These are phyloP conservation scores for Phenganax stokvisi DNA, from an alignment of 92 coral and sea anemone genomes.

Conservation along the genomic window DNA sequence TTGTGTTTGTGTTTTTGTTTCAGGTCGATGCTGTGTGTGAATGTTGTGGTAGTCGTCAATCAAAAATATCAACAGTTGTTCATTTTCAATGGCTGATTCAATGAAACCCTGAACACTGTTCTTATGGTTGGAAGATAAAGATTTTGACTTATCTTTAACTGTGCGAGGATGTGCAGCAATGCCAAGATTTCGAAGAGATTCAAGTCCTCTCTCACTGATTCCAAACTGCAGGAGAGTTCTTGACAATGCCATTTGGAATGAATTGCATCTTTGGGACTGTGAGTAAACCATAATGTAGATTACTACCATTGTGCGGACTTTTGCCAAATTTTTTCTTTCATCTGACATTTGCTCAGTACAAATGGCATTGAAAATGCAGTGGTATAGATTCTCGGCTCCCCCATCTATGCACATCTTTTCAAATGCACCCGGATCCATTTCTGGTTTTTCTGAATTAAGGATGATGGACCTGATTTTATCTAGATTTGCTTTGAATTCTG, in stretches of 20 bases:
- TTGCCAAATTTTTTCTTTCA: slow-evolving; percentile 13
- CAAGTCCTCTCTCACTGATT: slow-evolving; percentile 13
- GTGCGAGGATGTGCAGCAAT: slow-evolving; percentile 22
- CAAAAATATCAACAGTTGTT: background rate
- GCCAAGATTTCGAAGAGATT: slow-evolving; percentile 1
- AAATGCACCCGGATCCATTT: no score
- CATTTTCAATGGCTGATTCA: background rate
- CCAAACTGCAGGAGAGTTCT: slow-evolving; percentile 21
- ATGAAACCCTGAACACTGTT: background rate
- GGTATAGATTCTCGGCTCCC: no score
- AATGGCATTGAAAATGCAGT: no score
- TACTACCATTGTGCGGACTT: background rate
- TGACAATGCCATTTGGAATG: slow-evolving; percentile 20
- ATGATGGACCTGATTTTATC: no score
- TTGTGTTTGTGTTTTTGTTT: slow-evolving; percentile 15
- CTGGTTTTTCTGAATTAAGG: no score
- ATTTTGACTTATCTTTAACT: slow-evolving; percentile 19
- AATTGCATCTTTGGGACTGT: slow-evolving; percentile 19
- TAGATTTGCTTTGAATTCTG: no score
- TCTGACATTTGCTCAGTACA: background rate
- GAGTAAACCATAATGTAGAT: slow-evolving; percentile 27
- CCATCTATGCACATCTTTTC: no score
- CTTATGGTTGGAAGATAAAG: background rate
- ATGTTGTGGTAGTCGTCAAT: slow-evolving; percentile 5
- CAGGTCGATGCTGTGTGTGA: slow-evolving; percentile 22